Evolutionary conservation across 2,888 invertebrate species (phyloP).

Genomic region (Clanis bilineata): DNA sequence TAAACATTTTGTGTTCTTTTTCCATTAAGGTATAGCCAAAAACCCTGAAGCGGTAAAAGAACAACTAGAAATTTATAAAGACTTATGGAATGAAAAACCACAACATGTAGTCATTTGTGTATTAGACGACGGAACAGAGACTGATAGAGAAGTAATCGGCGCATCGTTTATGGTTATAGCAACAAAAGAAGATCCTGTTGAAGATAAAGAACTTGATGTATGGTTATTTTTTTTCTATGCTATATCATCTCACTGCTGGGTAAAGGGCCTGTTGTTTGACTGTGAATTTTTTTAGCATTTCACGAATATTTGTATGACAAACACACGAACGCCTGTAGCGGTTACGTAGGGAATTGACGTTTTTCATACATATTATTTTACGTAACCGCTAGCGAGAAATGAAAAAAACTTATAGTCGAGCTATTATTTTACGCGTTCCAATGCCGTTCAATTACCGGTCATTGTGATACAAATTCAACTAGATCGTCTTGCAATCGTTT

Average conservation of each 20-base stretch:
- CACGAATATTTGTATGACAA: no score
- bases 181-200: constrained; percentile 22
- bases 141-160: constrained; percentile 38
- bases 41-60: constrained; percentile 40
- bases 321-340: no score
- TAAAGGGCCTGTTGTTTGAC: background rate
- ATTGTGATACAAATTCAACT: no score
- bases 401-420: no score
- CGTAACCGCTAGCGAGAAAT: no score
- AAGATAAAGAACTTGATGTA: background rate
- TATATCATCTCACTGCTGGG: background rate
- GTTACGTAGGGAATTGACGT: no score
- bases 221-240: background rate
- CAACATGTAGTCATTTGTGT: constrained; percentile 41
- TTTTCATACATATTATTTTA: no score
- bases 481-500: no score
- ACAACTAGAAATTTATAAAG: constrained; percentile 22
- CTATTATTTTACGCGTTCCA: no score
- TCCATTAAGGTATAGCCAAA: constrained; percentile 35
- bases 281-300: no score
- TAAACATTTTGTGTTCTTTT: constrained; percentile 5
- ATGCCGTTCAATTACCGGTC: no score
- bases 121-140: constrained; percentile 36
- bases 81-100: constrained; percentile 21
- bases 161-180: constrained; percentile 33